These are phyloP conservation scores for Rhinella marina DNA, from an alignment of 2,797 vertebrate genomes.

Conservation along the genomic window DNA sequence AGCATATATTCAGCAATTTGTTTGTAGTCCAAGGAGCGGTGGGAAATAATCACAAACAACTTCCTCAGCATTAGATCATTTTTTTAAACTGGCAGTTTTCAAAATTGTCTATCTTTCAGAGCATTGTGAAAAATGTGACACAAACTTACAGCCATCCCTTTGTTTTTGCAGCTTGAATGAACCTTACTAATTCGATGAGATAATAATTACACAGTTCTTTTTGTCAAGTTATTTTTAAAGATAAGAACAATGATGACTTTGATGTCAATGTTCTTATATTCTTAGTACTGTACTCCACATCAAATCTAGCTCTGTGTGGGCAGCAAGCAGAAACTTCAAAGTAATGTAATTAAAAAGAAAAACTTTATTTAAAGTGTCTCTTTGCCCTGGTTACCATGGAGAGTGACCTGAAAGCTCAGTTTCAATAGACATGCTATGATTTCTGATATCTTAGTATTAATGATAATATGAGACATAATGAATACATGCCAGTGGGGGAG, in stretches of 20 bases:
- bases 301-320: constrained; percentile 22
- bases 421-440: constrained; percentile 7
- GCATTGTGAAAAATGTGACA: background rate
- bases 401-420: constrained; percentile 14
- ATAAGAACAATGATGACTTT: constrained; percentile 4
- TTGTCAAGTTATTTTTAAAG: constrained; percentile 11
- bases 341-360: constrained; percentile 31
- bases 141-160: background rate
- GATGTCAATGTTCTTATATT: background rate
- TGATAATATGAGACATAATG: background rate
- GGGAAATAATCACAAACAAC: background rate
- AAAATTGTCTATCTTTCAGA: background rate
- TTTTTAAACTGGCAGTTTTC: background rate
- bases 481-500: background rate
- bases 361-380: constrained; percentile 18
- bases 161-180: background rate
- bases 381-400: constrained; percentile 11
- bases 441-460: constrained; percentile 15
- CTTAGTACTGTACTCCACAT: constrained; percentile 13
- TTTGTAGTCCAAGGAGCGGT: background rate
- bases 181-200: background rate
- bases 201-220: background rate
- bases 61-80: background rate
- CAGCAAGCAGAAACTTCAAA: constrained; percentile 14
- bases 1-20: too few species aligned